These are phyloP conservation scores for Gadus macrocephalus DNA, from an alignment of 2,113 vertebrate species.

Conservation along the genomic window DNA sequence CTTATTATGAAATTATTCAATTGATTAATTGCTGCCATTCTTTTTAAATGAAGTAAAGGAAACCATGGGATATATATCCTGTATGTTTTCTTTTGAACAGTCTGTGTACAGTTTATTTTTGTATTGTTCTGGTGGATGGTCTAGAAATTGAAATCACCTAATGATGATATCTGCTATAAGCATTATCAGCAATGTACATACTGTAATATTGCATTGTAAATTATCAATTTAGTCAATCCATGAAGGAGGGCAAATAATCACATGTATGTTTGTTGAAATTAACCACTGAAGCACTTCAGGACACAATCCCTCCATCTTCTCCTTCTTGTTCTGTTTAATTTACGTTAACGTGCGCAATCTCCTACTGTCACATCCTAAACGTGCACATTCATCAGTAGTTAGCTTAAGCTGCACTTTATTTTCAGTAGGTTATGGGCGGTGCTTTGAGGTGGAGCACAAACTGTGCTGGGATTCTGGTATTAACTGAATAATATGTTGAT, in stretches of 20 bases:
- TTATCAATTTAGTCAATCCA: conserved; percentile 72
- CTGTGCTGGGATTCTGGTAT: conserved; percentile 50
- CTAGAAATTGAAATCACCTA: conserved; percentile 63
- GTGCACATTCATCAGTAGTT: conserved; percentile 25
- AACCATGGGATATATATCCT: conserved; percentile 58
- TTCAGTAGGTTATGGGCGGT: conserved; percentile 61
- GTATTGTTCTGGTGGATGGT: conserved; percentile 78
- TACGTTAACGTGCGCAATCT: no score
- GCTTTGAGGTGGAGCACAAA: conserved; percentile 52
- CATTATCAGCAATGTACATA: conserved; percentile 81
- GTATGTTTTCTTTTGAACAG: conserved; percentile 73
- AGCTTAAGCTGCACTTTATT: conserved; percentile 78
- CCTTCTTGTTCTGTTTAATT: no score
- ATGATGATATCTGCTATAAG: conserved; percentile 71
- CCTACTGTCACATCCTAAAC: conserved; percentile 19
- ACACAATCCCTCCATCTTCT: conserved; percentile 22
- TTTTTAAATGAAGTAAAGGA: conserved; percentile 75
- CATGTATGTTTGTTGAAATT: conserved; percentile 50
- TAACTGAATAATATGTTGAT: conserved; percentile 40
- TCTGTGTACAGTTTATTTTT: conserved; percentile 90
- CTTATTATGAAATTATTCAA: conserved; percentile 76
- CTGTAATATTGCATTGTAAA: conserved; percentile 86
- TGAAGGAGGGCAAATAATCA: conserved; percentile 60
- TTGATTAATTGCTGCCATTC: conserved; percentile 80
- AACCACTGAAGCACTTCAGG: conserved; percentile 56